These are phyloP conservation scores for Aspidiotus destructor DNA, from an alignment of 2,888 invertebrate genomes.

Conservation along the genomic window DNA sequence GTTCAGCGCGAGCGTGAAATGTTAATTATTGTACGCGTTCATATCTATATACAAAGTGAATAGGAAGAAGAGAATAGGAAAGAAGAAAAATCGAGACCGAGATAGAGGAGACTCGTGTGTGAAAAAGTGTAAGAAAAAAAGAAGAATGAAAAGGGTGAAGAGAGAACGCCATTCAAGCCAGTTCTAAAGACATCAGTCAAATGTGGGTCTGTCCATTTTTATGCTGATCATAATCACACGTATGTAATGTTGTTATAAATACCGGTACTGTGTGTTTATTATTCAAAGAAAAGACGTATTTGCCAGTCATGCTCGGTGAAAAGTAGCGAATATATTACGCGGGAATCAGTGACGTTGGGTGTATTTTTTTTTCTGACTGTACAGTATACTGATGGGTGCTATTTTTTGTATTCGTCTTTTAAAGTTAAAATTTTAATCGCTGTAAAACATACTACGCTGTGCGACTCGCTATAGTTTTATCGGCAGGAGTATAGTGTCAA, in stretches of 20 bases:
- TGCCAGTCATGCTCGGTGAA: conserved; percentile 25
- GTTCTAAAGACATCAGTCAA: conserved; percentile 12
- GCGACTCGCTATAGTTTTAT: too few relatives aligned
- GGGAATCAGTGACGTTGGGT: conserved; percentile 7
- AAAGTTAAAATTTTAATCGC: too few relatives aligned
- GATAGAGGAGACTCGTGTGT: not conserved
- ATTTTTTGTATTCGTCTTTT: too few relatives aligned
- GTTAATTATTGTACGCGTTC: conserved; percentile 21
- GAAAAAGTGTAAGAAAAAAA: not conserved
- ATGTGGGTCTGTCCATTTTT: conserved; percentile 19
- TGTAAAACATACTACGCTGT: too few relatives aligned
- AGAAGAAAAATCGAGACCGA: conserved; percentile 4
- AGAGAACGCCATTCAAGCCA: conserved; percentile 9
- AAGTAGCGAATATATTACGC: conserved; percentile 17
- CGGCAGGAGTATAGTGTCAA: too few relatives aligned
- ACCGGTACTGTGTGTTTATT: too few relatives aligned
- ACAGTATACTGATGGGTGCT: conserved; percentile 7
- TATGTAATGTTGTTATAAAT: conserved; percentile 19
- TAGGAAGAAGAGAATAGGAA: not conserved
- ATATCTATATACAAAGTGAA: not conserved
- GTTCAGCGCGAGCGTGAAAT: conserved; percentile 20
- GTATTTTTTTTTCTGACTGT: not conserved
- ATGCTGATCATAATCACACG: conserved; percentile 31
- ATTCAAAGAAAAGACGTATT: not conserved
- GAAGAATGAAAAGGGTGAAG: not conserved